A percentile compares a stretch with the other conserved stretches of the same genome.
These are phyloP conservation scores for Spilarctia lutea DNA, from an alignment of 2,888 invertebrate species.

Conservation along the genomic window DNA sequence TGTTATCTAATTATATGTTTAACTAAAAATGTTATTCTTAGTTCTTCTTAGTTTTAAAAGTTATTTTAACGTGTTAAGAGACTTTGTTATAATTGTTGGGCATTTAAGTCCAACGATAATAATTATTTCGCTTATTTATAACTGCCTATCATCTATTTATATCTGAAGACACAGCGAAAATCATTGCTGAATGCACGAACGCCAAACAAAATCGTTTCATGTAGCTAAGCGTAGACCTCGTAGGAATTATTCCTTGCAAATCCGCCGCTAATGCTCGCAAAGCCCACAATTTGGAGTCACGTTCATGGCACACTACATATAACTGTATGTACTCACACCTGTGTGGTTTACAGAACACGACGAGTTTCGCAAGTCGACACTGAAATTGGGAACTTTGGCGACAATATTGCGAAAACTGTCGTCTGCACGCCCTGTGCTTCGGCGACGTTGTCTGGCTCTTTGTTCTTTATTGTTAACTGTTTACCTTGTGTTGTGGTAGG, in stretches of 20 bases:
- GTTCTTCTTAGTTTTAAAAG: too few relatives aligned
- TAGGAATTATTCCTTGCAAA: slow-evolving; percentile 73
- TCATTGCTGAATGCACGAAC: slow-evolving; percentile 21
- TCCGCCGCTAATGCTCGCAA: slow-evolving; percentile 76
- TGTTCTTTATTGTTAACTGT: slow-evolving; percentile 45
- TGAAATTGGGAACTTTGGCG: slow-evolving; percentile 80
- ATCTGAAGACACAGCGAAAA: slow-evolving; percentile 8
- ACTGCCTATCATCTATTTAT: background rate
- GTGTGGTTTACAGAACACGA: slow-evolving; percentile 66
- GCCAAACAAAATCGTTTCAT: slow-evolving; percentile 26
- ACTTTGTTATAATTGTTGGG: too few relatives aligned
- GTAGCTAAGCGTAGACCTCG: slow-evolving; percentile 48
- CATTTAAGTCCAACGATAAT: background rate
- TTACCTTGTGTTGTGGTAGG: slow-evolving; percentile 38
- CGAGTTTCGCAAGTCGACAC: slow-evolving; percentile 85
- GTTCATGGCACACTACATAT: slow-evolving; percentile 59
- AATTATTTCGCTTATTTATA: background rate
- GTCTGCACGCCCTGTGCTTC: slow-evolving; percentile 55
- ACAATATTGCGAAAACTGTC: slow-evolving; percentile 81
- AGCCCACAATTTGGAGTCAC: slow-evolving; percentile 76
- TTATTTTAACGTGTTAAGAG: too few relatives aligned
- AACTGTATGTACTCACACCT: slow-evolving; percentile 63
- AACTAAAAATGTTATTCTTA: too few relatives aligned
- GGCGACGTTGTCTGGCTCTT: slow-evolving; percentile 31
- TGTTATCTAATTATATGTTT: background rate